Percentiles rank a stretch among this genome's conserved stretches.
Evolutionary conservation across 2,888 invertebrate genomes (phyloP).

Genomic region (Drosophila eohydei): DNA sequence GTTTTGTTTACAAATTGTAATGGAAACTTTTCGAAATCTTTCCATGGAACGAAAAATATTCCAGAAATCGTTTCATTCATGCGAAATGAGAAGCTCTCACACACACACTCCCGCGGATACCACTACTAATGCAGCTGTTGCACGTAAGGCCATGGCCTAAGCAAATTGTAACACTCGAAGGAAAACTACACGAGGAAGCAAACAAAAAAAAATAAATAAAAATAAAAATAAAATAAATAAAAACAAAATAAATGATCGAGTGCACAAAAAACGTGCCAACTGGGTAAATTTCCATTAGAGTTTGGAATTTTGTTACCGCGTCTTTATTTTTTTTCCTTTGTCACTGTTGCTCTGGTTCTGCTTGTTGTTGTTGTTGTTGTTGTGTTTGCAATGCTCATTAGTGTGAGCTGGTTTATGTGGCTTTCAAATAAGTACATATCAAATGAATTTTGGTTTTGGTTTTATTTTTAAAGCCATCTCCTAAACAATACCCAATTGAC

Average conservation of each 20-base stretch:
- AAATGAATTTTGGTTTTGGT: conserved; percentile 21
- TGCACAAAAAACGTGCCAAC: conserved; percentile 56
- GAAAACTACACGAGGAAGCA: conserved; percentile 26
- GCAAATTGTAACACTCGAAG: conserved; percentile 45
- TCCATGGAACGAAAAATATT: conserved; percentile 58
- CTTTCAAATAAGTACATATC: conserved; percentile 45
- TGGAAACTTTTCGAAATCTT: conserved; percentile 74
- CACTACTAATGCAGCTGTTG: conserved; percentile 18
- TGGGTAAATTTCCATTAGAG: conserved; percentile 76
- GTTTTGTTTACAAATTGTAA: conserved; percentile 73
- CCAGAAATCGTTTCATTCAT: conserved; percentile 56
- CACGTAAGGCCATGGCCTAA: conserved; percentile 48
- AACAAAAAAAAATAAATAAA: conserved; percentile 14
- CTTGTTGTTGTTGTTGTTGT: conserved; percentile 19
- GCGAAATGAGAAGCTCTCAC: conserved; percentile 42
- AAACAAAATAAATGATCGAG: conserved; percentile 22
- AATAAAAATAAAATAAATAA: conserved; percentile 13
- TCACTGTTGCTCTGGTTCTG: conserved; percentile 22
- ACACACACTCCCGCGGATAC: background rate
- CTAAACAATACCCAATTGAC: conserved; percentile 60
- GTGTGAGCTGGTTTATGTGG: conserved; percentile 48
- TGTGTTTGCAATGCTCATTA: conserved; percentile 63
- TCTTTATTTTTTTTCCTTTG: conserved; percentile 9
- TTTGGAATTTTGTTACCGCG: conserved; percentile 27
- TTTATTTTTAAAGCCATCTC: conserved; percentile 40